These are phyloP conservation scores for Nannobrachium achirus DNA, from an alignment of 2,113 vertebrate genomes.

Conservation along the genomic window DNA sequence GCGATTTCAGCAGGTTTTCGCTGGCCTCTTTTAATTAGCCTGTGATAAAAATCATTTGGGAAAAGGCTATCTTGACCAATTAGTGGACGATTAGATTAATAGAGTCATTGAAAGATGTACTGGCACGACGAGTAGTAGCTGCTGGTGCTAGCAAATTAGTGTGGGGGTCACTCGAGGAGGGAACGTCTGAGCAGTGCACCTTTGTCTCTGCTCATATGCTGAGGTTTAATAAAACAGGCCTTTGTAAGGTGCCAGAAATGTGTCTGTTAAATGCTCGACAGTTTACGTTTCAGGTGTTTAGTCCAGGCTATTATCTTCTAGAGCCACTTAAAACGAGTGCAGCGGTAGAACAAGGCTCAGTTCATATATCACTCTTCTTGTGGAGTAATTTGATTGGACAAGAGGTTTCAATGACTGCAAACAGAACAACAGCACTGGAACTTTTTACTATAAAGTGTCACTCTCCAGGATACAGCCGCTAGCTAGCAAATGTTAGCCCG, in stretches of 20 bases:
- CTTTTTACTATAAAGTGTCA: too few species aligned
- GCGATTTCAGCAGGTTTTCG: constrained; percentile 59
- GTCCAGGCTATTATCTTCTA: too few species aligned
- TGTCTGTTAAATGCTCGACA: neutral
- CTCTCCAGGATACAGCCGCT: too few species aligned
- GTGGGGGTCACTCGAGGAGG: constrained; percentile 44
- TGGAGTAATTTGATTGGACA: too few species aligned
- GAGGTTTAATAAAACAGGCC: constrained; percentile 55
- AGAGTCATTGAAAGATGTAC: constrained; percentile 74
- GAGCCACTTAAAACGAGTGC: too few species aligned
- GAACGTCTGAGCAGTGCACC: constrained; percentile 35
- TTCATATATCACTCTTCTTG: too few species aligned
- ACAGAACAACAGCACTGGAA: too few species aligned
- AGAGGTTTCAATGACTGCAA: too few species aligned
- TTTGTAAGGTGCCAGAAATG: neutral
- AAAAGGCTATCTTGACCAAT: constrained; percentile 80
- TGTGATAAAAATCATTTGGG: constrained; percentile 73
- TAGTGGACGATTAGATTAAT: constrained; percentile 78
- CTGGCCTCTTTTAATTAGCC: constrained; percentile 69
- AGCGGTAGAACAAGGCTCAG: too few species aligned
- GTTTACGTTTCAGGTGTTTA: too few species aligned
- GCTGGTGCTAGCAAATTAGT: constrained; percentile 66
- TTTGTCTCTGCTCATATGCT: constrained; percentile 31
- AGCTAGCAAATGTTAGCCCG: too few species aligned
- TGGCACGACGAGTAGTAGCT: constrained; percentile 57